These are phyloP conservation scores for Calliopum simillimum DNA, from an alignment of 2,888 invertebrate species.

Conservation along the genomic window DNA sequence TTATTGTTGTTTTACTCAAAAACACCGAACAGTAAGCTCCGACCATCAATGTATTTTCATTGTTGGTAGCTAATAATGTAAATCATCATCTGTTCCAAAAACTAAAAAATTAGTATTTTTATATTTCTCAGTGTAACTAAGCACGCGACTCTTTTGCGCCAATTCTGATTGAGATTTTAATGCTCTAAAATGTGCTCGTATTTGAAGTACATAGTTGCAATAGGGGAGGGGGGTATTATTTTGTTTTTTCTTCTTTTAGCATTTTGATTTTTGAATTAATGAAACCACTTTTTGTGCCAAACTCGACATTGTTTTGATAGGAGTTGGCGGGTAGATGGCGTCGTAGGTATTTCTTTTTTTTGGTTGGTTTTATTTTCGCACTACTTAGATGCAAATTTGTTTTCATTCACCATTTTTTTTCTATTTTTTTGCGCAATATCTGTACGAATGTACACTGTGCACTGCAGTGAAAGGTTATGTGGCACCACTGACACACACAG, in stretches of 20 bases:
- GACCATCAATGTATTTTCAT: too few species aligned
- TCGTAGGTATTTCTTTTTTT: conserved; percentile 28
- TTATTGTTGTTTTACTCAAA: too few species aligned
- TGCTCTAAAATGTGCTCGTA: conserved; percentile 14
- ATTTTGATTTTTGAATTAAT: conserved; percentile 27
- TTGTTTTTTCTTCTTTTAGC: conserved; percentile 19
- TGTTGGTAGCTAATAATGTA: too few species aligned
- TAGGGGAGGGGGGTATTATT: too few species aligned
- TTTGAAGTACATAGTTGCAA: neutral
- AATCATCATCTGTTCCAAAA: too few species aligned
- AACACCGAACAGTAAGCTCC: too few species aligned
- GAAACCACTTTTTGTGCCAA: neutral
- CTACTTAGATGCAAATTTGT: conserved; percentile 27
- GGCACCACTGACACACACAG: conserved; percentile 24
- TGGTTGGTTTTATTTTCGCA: conserved; percentile 39
- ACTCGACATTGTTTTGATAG: conserved; percentile 27
- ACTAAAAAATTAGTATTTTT: too few species aligned
- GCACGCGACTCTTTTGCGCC: conserved; percentile 38
- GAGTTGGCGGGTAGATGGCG: conserved; percentile 25
- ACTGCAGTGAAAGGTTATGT: conserved; percentile 23
- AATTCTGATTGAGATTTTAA: conserved; percentile 41
- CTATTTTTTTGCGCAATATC: conserved; percentile 20
- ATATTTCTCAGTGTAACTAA: conserved; percentile 28
- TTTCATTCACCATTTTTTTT: conserved; percentile 3
- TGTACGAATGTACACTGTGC: neutral